Conservation (phyloP, 2,888 invertebrate genomes). For the Gisinianus flammeolus region DNA sequence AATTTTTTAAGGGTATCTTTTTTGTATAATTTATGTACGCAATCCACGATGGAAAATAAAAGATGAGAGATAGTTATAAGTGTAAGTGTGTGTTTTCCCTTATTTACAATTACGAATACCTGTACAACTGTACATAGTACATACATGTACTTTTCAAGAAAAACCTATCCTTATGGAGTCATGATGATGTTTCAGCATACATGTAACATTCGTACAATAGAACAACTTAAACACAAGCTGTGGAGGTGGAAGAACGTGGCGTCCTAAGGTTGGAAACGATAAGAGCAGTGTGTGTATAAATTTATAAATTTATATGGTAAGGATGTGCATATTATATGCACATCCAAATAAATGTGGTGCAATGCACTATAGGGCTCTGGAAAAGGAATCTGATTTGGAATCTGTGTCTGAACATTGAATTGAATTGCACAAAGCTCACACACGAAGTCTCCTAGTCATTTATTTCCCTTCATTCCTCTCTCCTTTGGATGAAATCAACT, state of each 20-base stretch:
- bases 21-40: not conserved
- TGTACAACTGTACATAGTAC: not conserved
- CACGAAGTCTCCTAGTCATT: constrained; percentile 23
- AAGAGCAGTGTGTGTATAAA: not conserved
- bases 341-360: not conserved
- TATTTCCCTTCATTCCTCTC: not conserved
- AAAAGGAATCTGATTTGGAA: not conserved
- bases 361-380: not conserved
- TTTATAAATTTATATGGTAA: not conserved
- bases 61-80: not conserved
- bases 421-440: constrained; percentile 2
- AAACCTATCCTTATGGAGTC: not conserved
- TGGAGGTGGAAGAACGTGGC: not conserved
- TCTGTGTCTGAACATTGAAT: not conserved
- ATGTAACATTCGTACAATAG: too few species aligned
- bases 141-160: not conserved
- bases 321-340: not conserved
- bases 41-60: not conserved
- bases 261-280: not conserved
- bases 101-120: too few species aligned
- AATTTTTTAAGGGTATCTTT: too few species aligned
- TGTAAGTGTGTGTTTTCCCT: too few species aligned
- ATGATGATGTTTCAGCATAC: not conserved
- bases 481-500: constrained; percentile 29
- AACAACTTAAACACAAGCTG: too few species aligned